Base-by-base conservation (phyloP, 2,888 invertebrate genomes). In the Lissonota sp. region DNA sequence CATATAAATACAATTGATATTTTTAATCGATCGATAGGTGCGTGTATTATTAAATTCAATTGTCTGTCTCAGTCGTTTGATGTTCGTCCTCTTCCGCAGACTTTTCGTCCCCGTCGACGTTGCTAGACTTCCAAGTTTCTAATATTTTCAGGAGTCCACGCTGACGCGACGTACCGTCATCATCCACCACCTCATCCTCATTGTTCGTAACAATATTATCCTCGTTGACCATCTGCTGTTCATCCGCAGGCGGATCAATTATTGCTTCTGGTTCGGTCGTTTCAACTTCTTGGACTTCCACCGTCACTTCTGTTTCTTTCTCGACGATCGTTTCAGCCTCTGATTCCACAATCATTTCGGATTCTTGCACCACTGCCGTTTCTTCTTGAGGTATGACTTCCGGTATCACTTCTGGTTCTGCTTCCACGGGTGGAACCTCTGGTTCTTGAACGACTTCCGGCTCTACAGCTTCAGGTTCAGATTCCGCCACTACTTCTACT, bases 81-180 rank as follows among this genome's bases (percentile, higher is more conserved):
- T 69, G 71, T 75, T 79, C 79, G 62, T 16, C 67, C 60, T 67
- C 57, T 37, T 62, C 75, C 12, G 57, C 67, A 60, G 71, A 51
- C 57, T 72, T 40, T 49, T 71, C 70, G 57, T 67, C 58, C 8
- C 40, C 78, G 74, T 71, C 78, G 71, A 76, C 77, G 77, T 57
- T 62, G 72, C 57, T 69, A 63, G 78, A 77, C 77, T 75, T 57
- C 77, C 66, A 70, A 75, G 80, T 83, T 75, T 85, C 84, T 83
- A 84, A 81, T 67, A 82, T 73, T 78, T 76, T 75, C 46, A 84
- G 79, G n/a, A 80, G 79, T 64, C 83, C 79, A 69, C 67, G 77
- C 80, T 85, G 75, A 46, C 84, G 79, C 62, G 85, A 89, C 88
- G 63, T 89, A 89, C 87, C 89, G 26, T 87, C 80, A 51, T 83